Conservation (phyloP, 2,113 vertebrate genomes). For the Chloropsis hardwickii region DNA sequence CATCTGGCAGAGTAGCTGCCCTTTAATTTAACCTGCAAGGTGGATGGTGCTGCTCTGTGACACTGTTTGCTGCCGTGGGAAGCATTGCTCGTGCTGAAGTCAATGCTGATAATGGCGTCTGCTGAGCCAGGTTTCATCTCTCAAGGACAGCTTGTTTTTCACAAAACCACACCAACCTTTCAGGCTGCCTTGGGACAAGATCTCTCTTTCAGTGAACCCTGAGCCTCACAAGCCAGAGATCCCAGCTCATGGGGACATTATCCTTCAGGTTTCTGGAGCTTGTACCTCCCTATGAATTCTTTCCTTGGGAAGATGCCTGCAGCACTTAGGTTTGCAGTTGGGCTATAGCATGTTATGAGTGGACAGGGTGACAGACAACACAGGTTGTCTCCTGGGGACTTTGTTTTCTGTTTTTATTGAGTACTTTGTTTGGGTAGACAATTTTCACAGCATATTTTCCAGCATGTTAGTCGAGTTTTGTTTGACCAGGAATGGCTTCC, state of each 20-base stretch:
- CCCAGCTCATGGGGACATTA: neutral
- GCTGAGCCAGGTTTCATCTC: neutral
- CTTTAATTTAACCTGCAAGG: neutral
- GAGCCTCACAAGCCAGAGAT: neutral
- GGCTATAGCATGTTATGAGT: neutral
- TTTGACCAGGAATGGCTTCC: neutral
- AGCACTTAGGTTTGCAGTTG: neutral
- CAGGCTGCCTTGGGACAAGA: neutral
- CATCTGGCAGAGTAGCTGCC: neutral
- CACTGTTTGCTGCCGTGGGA: neutral
- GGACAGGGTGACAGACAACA: neutral
- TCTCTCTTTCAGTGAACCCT: neutral
- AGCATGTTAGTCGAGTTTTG: neutral
- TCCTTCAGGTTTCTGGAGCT: neutral
- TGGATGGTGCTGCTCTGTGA: neutral
- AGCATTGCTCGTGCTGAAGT: neutral
- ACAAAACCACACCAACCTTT: fast-evolving
- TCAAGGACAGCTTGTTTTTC: neutral
- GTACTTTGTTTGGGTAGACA: neutral
- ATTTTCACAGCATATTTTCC: neutral
- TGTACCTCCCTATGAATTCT: fast-evolving
- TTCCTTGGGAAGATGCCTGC: neutral
- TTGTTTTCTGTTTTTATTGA: neutral
- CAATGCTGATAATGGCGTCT: neutral
- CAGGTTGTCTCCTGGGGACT: neutral